Percentiles rank a stretch among this genome's conserved stretches.
phyloP scores from a whole-genome alignment of 2,113 vertebrate genomes.

The Perca fluviatilis region DNA sequence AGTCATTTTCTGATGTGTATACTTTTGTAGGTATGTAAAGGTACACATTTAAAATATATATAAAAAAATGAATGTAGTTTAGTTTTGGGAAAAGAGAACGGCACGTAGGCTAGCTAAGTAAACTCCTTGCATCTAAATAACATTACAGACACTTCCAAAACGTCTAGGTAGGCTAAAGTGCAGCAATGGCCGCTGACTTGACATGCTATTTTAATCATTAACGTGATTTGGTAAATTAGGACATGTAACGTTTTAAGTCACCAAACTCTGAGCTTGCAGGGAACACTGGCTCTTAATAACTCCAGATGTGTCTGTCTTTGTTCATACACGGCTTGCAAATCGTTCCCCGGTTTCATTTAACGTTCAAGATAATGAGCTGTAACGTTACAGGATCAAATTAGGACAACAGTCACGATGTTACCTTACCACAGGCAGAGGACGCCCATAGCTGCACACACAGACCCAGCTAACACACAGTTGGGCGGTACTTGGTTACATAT shows the following conservation, averaged over 20 bases:
- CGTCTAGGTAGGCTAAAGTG: no score
- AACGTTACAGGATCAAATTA: slow-evolving; percentile 30
- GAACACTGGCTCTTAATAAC: neutral
- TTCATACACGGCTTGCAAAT: neutral
- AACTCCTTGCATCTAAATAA: neutral
- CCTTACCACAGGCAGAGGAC: slow-evolving; percentile 47
- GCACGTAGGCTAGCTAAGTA: no score
- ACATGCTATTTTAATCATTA: slow-evolving; percentile 4
- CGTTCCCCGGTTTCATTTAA: neutral
- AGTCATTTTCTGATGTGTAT: rapidly evolving
- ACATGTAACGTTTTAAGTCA: slow-evolving; percentile 40
- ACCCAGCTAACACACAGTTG: slow-evolving; percentile 10
- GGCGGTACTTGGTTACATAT: slow-evolving; percentile 63
- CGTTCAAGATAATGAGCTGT: slow-evolving; percentile 2
- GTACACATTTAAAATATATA: no score
- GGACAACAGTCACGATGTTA: slow-evolving; percentile 49
- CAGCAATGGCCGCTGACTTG: neutral
- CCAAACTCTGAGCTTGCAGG: neutral
- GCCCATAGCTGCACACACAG: slow-evolving; percentile 40
- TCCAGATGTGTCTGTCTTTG: neutral
- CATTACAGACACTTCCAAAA: neutral
- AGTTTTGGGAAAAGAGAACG: neutral
- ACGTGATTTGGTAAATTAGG: slow-evolving; percentile 1
- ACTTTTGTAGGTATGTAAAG: rapidly evolving
- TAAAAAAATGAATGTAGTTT: neutral